Conservation (phyloP, 2,113 vertebrate species). For the Colossoma macropomum region DNA sequence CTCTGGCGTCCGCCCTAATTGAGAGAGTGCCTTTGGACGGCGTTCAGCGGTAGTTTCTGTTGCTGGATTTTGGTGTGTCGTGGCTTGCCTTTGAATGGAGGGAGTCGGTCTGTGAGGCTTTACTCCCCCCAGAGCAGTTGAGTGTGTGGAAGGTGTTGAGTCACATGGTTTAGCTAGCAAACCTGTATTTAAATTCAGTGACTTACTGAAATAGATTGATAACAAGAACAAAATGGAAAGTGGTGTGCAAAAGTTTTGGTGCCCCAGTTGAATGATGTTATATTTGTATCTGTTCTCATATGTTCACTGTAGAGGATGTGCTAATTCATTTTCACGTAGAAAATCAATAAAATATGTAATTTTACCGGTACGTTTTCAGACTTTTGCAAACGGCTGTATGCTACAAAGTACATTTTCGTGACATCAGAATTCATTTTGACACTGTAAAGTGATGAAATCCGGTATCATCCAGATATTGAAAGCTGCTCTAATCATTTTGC, state of each 20-base stretch:
- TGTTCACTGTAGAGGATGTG: too few species aligned
- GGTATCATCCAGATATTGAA: background rate
- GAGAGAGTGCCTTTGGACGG: conserved; percentile 72
- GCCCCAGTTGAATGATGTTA: too few species aligned
- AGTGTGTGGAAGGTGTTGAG: background rate
- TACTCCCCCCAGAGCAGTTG: conserved; percentile 12
- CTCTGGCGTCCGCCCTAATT: conserved; percentile 70
- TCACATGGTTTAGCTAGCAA: background rate
- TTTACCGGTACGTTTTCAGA: too few species aligned
- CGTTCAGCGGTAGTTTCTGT: conserved; percentile 67
- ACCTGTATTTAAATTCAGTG: background rate
- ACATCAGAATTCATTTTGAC: background rate
- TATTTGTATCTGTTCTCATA: too few species aligned
- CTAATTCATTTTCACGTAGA: too few species aligned
- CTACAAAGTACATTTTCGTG: too few species aligned
- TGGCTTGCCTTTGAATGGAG: conserved; percentile 31
- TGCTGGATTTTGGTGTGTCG: conserved; percentile 43
- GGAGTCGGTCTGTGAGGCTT: conserved; percentile 37
- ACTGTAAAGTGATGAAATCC: background rate
- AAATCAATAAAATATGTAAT: too few species aligned
- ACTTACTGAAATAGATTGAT: background rate
- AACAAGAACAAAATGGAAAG: too few species aligned
- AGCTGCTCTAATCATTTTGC: background rate
- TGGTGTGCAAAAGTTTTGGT: background rate
- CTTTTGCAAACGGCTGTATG: too few species aligned